These are phyloP conservation scores for Rhea pennata DNA, from an alignment of 2,113 vertebrate species.

Conservation along the genomic window DNA sequence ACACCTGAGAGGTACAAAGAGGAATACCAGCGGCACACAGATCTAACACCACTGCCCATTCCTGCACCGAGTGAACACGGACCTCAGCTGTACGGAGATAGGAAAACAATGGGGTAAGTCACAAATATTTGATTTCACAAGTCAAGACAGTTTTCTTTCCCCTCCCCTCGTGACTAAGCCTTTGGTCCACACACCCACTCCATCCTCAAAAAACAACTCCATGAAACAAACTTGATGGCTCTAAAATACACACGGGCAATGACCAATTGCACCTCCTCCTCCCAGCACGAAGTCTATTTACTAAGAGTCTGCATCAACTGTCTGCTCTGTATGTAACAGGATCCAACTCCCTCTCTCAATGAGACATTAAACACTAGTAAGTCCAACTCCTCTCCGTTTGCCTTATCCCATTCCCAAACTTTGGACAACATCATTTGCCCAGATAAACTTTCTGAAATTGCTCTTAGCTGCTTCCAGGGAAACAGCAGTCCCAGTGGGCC, in stretches of 20 bases:
- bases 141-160: constrained; percentile 39
- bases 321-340: neutral
- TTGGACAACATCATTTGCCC: accelerated
- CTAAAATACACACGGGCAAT: constrained; percentile 52
- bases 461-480: neutral
- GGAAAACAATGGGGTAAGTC: constrained; percentile 18
- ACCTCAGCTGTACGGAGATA: neutral
- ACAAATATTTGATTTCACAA: constrained; percentile 41
- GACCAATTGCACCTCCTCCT: constrained; percentile 58
- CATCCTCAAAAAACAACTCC: constrained; percentile 43
- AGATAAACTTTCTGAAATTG: neutral
- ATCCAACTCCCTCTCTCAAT: constrained; percentile 19
- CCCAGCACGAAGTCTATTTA: constrained; percentile 41
- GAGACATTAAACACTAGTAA: neutral
- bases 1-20: neutral
- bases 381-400: neutral
- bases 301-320: constrained; percentile 29
- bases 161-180: constrained; percentile 52
- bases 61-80: neutral
- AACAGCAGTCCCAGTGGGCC: neutral
- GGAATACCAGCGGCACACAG: neutral
- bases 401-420: neutral
- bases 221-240: constrained; percentile 48
- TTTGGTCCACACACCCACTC: constrained; percentile 63
- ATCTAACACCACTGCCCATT: neutral